Evolutionary conservation across 2,113 vertebrate genomes (phyloP).

Genomic region (Leucopsar rothschildi): DNA sequence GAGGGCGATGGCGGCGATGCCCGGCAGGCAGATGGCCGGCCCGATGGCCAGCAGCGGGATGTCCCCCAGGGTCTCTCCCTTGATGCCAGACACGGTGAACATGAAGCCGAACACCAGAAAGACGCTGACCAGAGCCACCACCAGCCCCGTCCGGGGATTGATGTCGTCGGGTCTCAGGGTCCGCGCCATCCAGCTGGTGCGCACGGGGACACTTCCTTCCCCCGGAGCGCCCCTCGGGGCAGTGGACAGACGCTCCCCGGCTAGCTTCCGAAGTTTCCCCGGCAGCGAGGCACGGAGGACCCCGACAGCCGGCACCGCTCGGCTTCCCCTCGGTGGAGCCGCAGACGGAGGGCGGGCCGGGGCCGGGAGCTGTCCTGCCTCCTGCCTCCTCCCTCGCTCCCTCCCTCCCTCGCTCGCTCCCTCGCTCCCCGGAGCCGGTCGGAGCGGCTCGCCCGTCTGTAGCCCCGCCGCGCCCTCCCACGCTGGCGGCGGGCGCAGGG

Average conservation of each 20-base stretch:
- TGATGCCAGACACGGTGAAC: constrained; percentile 85
- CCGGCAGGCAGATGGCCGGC: constrained; percentile 82
- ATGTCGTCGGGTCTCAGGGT: constrained; percentile 82
- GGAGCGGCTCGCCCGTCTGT: not conserved
- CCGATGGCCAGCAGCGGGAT: constrained; percentile 83
- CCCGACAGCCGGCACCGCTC: not conserved
- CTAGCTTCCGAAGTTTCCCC: not conserved
- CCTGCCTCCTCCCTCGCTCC: not conserved
- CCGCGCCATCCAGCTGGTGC: constrained; percentile 29
- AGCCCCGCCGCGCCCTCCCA: not conserved
- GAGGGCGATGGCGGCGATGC: constrained; percentile 79
- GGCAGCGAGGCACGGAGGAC: accelerated
- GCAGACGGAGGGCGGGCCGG: not conserved
- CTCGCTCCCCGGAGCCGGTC: not conserved
- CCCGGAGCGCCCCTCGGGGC: not conserved
- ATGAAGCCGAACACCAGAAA: constrained; percentile 86
- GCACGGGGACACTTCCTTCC: not conserved
- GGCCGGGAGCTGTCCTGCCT: not conserved
- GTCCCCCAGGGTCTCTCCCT: constrained; percentile 81
- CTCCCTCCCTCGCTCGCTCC: not conserved
- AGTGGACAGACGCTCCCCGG: not conserved
- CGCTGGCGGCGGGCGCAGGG: not conserved
- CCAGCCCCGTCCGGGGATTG: constrained; percentile 82
- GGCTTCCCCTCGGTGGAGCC: not conserved
- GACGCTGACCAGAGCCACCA: constrained; percentile 83